Percentiles rank a stretch among this genome's conserved stretches.
Conservation (phyloP, 2,113 vertebrate species). For the Brachionichthys hirsutus region DNA sequence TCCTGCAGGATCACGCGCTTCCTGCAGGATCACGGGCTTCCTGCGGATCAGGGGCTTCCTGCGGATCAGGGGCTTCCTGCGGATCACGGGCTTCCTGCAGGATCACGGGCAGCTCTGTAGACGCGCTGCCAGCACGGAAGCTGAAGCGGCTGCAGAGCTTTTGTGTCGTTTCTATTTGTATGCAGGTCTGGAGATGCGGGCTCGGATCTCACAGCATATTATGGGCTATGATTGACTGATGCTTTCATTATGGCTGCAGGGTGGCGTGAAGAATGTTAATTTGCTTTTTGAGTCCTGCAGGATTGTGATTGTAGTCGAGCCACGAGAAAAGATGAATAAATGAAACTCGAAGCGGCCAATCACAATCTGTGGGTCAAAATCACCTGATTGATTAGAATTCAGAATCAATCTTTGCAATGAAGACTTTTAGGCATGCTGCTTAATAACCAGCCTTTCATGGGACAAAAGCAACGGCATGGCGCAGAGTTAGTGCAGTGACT, state of each 20-base stretch:
- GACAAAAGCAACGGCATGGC: conserved; percentile 16
- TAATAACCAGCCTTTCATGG: conserved; percentile 61
- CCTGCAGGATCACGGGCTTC: too few relatives aligned
- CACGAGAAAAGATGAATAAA: conserved; percentile 70
- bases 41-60: too few relatives aligned
- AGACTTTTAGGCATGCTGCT: conserved; percentile 60
- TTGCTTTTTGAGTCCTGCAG: conserved; percentile 73
- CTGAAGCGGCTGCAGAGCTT: conserved; percentile 14
- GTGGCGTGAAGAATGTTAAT: conserved; percentile 71
- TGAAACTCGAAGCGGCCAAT: conserved; percentile 70
- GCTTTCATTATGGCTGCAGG: conserved; percentile 75
- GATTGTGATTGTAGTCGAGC: conserved; percentile 63
- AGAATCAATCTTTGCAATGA: conserved; percentile 68
- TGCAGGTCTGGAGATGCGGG: conserved; percentile 57
- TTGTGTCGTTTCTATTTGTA: conserved; percentile 57
- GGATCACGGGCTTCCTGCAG: conserved; percentile 18
- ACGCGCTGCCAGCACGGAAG: conserved; percentile 10
- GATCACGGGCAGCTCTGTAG: neutral
- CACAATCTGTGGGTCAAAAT: conserved; percentile 75
- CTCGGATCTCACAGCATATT: conserved; percentile 61
- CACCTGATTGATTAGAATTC: conserved; percentile 76
- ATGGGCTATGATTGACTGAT: conserved; percentile 75
- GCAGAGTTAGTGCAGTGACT: too few relatives aligned
- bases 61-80: conserved; percentile 17
- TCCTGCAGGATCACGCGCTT: too few relatives aligned